Conservation (phyloP, 1,140 invertebrate genomes). For the Bombus sylvicola region DNA sequence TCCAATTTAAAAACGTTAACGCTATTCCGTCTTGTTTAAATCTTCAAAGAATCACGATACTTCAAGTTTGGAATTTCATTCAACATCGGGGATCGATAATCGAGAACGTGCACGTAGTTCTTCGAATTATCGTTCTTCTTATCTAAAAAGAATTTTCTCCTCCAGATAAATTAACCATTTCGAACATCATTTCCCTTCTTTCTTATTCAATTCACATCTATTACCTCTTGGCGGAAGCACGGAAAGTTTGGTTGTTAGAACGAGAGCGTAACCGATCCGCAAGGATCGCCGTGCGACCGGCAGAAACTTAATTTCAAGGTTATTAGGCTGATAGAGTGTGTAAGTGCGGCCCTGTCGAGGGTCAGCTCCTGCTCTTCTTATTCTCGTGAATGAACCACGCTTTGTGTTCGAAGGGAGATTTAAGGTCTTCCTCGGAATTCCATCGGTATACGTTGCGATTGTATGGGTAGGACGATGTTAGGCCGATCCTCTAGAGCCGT, state of each 20-base stretch:
- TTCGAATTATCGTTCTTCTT: not conserved
- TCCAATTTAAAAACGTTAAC: too few relatives aligned
- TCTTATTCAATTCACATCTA: not conserved
- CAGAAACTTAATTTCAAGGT: constrained; percentile 25
- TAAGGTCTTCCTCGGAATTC: constrained; percentile 48
- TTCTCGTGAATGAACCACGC: constrained; percentile 51
- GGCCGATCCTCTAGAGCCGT: constrained; percentile 8
- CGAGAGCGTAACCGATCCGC: not conserved
- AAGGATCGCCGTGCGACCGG: not conserved
- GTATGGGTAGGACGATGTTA: constrained; percentile 39
- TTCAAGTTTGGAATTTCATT: too few relatives aligned
- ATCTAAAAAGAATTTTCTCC: not conserved
- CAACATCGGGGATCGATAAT: too few relatives aligned
- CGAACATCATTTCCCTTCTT: not conserved
- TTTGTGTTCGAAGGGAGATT: constrained; percentile 61
- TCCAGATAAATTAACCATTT: not conserved
- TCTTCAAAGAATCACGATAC: too few relatives aligned
- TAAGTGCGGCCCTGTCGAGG: constrained; percentile 20
- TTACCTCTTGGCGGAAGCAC: too few relatives aligned
- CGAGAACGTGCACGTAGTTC: not conserved
- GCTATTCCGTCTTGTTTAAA: too few relatives aligned
- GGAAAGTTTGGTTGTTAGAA: not conserved
- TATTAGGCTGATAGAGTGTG: constrained; percentile 45
- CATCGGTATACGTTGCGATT: not conserved
- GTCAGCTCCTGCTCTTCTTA: constrained; percentile 41